Base-by-base conservation (phyloP, 2,888 invertebrate genomes). In the Panorpa germanica region DNA sequence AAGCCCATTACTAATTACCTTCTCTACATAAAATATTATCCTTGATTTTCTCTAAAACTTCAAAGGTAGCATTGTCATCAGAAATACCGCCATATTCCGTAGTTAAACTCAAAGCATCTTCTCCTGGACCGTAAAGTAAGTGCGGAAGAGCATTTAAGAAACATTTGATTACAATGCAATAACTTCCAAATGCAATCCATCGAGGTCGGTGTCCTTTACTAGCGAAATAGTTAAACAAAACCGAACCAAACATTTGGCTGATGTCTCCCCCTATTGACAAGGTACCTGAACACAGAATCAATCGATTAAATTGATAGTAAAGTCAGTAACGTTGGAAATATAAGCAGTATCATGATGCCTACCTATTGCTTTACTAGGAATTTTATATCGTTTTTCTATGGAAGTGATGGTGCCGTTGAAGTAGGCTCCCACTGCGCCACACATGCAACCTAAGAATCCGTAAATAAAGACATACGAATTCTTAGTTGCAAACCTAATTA, bases 221-320 rank as follows among this genome's bases (percentile, higher is more conserved):
- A 19, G 65, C 65, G 45, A 73, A 74, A 43, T 75, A 75, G 35
- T 70, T 69, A 35, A 76, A 47, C 13, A 69, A 57, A 10, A 70
- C 61, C 3, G 73, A 70, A 17, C 70, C 65, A 39, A 75, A 55
- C 33, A 75, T 49, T 45, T 65, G 65, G 36, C 67, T 68, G 41
- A 70, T 60, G 47, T 72, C 70, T 45, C 70, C 70, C 17, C 70
- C 70, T 34, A 69, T 63, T 33, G 64, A 60, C 40, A 70, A 65
- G 39, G 70, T 52, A 36, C 69, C 69, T 42, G 65, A 64, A 3
- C n/a, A n/a, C n/a, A n/a, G n/a, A n/a, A n/a, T n/a, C n/a, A n/a
- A n/a, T n/a, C n/a, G n/a, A n/a, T n/a, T n/a, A n/a, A n/a, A n/a
- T n/a, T n/a, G n/a, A n/a, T n/a, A n/a, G n/a, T n/a, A n/a, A n/a